Evolutionary conservation across 2,888 invertebrate genomes (phyloP).

Genomic region (Perizoma flavofasciatum): DNA sequence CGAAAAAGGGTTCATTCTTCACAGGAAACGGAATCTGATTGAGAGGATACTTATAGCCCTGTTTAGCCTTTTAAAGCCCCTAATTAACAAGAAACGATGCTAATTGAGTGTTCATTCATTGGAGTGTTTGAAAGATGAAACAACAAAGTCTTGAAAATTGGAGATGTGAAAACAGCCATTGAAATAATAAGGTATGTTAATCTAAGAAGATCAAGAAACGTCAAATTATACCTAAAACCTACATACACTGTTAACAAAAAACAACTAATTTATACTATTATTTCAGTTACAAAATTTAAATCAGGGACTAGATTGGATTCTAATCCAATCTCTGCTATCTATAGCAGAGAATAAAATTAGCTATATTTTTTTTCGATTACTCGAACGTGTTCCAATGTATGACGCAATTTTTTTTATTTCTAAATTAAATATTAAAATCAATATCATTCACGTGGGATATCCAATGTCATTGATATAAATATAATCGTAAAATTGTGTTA

Average conservation of each 20-base stretch:
- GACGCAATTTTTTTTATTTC: slow-evolving; percentile 19
- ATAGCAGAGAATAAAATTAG: too few species aligned
- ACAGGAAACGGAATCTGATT: slow-evolving; percentile 60
- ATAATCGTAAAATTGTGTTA: slow-evolving; percentile 64
- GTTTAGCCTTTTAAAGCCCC: slow-evolving; percentile 64
- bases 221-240: too few species aligned
- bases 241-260: too few species aligned
- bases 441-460: slow-evolving; percentile 27
- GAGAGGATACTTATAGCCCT: slow-evolving; percentile 61
- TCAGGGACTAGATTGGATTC: too few species aligned
- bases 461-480: slow-evolving; percentile 56
- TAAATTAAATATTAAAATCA: slow-evolving; percentile 41
- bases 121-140: slow-evolving; percentile 18
- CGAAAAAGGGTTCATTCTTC: slow-evolving; percentile 69
- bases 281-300: too few species aligned
- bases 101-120: slow-evolving; percentile 57
- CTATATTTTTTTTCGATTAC: too few species aligned
- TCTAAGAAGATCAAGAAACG: too few species aligned
- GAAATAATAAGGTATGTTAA: too few species aligned
- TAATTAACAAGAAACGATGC: slow-evolving; percentile 62
- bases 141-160: background rate
- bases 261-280: too few species aligned
- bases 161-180: slow-evolving; percentile 2
- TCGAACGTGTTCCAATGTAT: too few species aligned
- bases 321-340: too few species aligned